Evolutionary conservation across 1,140 invertebrate genomes (phyloP), one percentile per base, ranked within the genome.

Genomic region (Papilio machaon): DNA sequence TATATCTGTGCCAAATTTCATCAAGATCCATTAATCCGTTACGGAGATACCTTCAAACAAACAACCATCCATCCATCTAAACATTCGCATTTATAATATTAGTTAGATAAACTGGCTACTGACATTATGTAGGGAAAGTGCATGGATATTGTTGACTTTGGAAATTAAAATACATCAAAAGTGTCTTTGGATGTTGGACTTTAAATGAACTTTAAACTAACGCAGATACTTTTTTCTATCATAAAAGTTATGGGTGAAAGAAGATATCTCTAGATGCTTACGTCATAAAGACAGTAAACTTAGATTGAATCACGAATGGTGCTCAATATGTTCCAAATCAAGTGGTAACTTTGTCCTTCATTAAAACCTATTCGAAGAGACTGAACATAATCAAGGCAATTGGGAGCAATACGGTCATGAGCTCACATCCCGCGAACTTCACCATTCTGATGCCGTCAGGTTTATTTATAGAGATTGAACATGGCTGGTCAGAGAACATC

Each of bases 331-430:
- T 35, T 2, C n/a, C 13, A 35, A 15, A 13, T 70, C 30, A 70
- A 38, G 13, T 54, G 52, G 19, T 15, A 70, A 70, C 11, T 70
- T 17, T 6, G 64, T 70, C 23, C 64, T 35, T 70, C 35, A 70
- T 70, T 38, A 35, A 70, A 35, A 70, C 64, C 64, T 70, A 70
- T 70, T 17, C 64, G 60, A 23, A 64, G 19, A 64, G 2, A 38
- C 11, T 67, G 52, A 54, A 35, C 35, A 30, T 30, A 70, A 70
- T 70, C 64, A 70, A 70, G 30, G 23, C 64, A 70, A 70, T 70
- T 70, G 64, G 60, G 23, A 70, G 10, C 30, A 70, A 70, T 70
- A 35, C 38, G 23, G 10, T 35, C 64, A 70, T 70, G 64, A 70
- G 64, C 64, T 70, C 64, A 70, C 30, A 9, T 70, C 23, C 30